Percentiles rank a stretch among this genome's conserved stretches.
Conservation (phyloP, 2,888 invertebrate genomes). For the Choreutis nemorana region DNA sequence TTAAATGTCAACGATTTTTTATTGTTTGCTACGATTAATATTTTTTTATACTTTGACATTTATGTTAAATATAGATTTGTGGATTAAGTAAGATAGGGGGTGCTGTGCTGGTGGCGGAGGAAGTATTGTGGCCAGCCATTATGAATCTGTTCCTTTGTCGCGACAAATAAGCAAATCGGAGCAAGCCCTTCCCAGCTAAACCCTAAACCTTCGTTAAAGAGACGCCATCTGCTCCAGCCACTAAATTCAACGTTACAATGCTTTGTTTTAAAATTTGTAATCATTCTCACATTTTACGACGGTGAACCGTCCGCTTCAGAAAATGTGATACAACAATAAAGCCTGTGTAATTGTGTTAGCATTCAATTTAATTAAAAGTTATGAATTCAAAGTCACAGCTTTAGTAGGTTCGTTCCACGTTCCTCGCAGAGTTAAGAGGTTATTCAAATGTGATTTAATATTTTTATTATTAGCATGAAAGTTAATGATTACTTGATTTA, state of each 20-base stretch:
- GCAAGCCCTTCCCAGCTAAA: slow-evolving; percentile 45
- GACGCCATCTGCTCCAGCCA: slow-evolving; percentile 50
- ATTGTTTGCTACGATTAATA: too few species aligned
- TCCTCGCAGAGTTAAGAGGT: slow-evolving; percentile 30
- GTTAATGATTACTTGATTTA: slow-evolving; percentile 28
- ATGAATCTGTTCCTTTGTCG: slow-evolving; percentile 55
- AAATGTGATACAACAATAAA: slow-evolving; percentile 65
- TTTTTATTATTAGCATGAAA: slow-evolving; percentile 33
- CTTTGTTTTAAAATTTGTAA: slow-evolving; percentile 65
- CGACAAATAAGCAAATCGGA: slow-evolving; percentile 54
- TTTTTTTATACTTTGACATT: too few species aligned
- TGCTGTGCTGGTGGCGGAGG: slow-evolving; percentile 7
- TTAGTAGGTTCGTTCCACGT: slow-evolving; percentile 44
- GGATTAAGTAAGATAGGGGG: too few species aligned
- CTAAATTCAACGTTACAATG: slow-evolving; percentile 60
- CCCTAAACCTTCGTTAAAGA: slow-evolving; percentile 55
- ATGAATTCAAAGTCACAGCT: slow-evolving; percentile 59
- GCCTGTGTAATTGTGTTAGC: slow-evolving; percentile 61
- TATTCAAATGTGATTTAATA: slow-evolving; percentile 39
- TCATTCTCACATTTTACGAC: slow-evolving; percentile 65
- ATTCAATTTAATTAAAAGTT: slow-evolving; percentile 64
- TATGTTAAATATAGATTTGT: too few species aligned
- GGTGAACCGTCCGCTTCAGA: slow-evolving; percentile 60
- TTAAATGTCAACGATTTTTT: too few species aligned
- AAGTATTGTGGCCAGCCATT: too few species aligned